A percentile compares a stretch with the other conserved stretches of the same genome.
Evolutionary conservation across 2,797 vertebrate genomes (phyloP).

Genomic region (Poliocrania exsul): DNA sequence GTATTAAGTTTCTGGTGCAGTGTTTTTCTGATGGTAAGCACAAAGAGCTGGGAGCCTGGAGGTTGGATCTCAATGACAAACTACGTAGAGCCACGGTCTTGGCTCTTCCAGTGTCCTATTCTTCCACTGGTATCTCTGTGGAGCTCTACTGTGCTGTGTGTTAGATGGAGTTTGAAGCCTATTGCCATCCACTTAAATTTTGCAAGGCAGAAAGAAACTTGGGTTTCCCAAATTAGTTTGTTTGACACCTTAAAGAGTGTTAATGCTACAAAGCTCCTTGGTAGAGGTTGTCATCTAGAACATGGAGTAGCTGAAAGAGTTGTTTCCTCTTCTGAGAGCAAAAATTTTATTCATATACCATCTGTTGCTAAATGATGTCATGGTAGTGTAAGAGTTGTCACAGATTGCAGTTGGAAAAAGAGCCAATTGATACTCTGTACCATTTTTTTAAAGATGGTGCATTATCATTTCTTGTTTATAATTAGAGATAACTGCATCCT

Average conservation of each 20-base stretch:
- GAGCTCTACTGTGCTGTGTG: not conserved
- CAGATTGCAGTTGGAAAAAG: fast-evolving
- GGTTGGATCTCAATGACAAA: not conserved
- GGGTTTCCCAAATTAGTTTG: not conserved
- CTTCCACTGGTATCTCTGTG: not conserved
- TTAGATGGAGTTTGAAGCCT: not conserved
- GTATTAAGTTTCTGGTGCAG: not conserved
- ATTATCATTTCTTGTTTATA: not conserved
- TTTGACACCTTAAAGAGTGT: not conserved
- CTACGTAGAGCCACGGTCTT: not conserved
- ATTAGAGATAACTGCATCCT: not conserved
- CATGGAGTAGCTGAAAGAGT: not conserved
- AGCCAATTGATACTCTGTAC: not conserved
- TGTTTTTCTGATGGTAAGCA: not conserved
- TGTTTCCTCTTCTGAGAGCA: not conserved
- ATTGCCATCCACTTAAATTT: not conserved
- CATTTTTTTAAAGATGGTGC: not conserved
- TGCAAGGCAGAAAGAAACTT: not conserved
- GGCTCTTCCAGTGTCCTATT: not conserved
- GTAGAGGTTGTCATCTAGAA: not conserved
- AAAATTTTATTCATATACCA: not conserved
- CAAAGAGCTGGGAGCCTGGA: not conserved
- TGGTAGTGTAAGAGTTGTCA: not conserved
- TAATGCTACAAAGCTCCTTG: not conserved
- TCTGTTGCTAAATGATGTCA: not conserved